Percentiles rank a stretch among this genome's conserved stretches.
phyloP scores from a whole-genome alignment of 2,888 invertebrate species.

The Thymelicus lineola region DNA sequence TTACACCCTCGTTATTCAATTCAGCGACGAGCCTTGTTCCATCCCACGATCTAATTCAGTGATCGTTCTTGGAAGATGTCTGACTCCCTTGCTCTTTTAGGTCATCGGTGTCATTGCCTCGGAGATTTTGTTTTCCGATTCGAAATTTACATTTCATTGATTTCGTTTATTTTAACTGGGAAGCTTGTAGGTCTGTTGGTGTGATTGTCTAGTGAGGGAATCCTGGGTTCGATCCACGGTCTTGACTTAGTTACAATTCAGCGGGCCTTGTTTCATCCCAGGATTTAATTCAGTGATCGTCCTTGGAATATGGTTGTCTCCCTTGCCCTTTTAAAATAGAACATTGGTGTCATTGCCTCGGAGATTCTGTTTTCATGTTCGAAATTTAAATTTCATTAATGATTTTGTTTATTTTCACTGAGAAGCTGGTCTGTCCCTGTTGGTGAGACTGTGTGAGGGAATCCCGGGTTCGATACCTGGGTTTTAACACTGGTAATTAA shows the following conservation, averaged over 20 bases:
- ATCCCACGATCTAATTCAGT: conserved; percentile 37
- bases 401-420: too few species aligned
- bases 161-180: too few species aligned
- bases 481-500: too few species aligned
- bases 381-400: neutral
- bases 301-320: conserved; percentile 31
- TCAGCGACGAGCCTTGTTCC: conserved; percentile 76
- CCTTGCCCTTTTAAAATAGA: conserved; percentile 14
- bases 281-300: conserved; percentile 35
- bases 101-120: conserved; percentile 31
- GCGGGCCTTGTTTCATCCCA: conserved; percentile 68
- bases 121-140: neutral
- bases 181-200: too few species aligned
- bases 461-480: too few species aligned
- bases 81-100: conserved; percentile 22
- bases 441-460: too few species aligned
- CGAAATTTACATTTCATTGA: neutral
- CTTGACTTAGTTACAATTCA: conserved; percentile 62
- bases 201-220: too few species aligned
- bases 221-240: too few species aligned
- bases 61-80: conserved; percentile 36
- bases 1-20: conserved; percentile 83
- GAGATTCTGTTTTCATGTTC: neutral
- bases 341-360: conserved; percentile 28
- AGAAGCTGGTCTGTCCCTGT: too few species aligned